These are phyloP conservation scores for Oryzias melastigma DNA, from an alignment of 2,113 vertebrate species.

Conservation along the genomic window DNA sequence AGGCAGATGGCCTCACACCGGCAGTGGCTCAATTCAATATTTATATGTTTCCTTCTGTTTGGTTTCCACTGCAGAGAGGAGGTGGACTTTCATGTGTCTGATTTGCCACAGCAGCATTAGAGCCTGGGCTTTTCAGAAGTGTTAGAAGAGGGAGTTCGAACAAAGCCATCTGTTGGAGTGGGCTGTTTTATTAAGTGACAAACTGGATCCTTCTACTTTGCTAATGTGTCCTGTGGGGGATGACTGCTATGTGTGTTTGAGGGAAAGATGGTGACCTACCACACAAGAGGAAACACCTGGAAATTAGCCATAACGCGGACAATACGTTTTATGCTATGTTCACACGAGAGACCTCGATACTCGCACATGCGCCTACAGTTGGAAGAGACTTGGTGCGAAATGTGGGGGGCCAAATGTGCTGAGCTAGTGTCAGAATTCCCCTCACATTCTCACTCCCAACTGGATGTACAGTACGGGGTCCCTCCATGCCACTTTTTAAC, in stretches of 20 bases:
- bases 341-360: too few relatives aligned
- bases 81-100: constrained; percentile 51
- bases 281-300: background rate
- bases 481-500: too few relatives aligned
- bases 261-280: constrained; percentile 16
- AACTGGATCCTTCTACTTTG: constrained; percentile 64
- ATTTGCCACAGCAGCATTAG: constrained; percentile 52
- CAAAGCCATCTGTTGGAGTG: constrained; percentile 74
- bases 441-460: too few relatives aligned
- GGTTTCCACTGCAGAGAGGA: constrained; percentile 44
- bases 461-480: too few relatives aligned
- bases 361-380: too few relatives aligned
- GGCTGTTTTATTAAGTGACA: constrained; percentile 76
- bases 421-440: too few relatives aligned
- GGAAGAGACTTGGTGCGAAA: too few relatives aligned
- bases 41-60: constrained; percentile 66
- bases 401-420: too few relatives aligned
- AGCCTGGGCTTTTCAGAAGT: constrained; percentile 57
- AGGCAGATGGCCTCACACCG: constrained; percentile 24
- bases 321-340: too few relatives aligned
- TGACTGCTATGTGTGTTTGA: constrained; percentile 18
- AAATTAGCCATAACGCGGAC: too few relatives aligned
- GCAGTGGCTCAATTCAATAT: constrained; percentile 62
- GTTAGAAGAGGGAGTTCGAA: constrained; percentile 41
- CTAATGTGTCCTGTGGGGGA: constrained; percentile 70